A percentile compares a stretch with the other conserved stretches of the same genome.
phyloP scores from a whole-genome alignment of 2,797 vertebrate species.

The Liparis tanakae region DNA sequence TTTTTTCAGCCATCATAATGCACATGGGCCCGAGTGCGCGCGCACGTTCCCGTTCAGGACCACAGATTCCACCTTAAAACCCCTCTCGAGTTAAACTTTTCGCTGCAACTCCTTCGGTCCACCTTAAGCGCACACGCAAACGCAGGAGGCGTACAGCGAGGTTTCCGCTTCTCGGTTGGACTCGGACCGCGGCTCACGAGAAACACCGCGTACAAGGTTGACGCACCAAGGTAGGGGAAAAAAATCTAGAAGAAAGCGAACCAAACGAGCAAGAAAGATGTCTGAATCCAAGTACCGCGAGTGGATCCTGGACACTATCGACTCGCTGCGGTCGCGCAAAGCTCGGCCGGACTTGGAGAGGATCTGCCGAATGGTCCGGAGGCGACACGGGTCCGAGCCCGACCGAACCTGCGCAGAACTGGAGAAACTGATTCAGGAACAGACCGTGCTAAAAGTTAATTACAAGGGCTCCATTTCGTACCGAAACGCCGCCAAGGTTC shows the following conservation, averaged over 20 bases:
- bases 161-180: constrained; percentile 88
- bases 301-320: constrained; percentile 93
- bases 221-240: constrained; percentile 60
- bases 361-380: constrained; percentile 92
- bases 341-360: constrained; percentile 92
- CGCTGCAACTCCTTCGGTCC: constrained; percentile 72
- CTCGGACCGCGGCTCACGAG: constrained; percentile 84
- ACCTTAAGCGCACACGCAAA: constrained; percentile 89
- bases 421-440: constrained; percentile 90
- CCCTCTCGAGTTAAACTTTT: constrained; percentile 76
- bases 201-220: constrained; percentile 76
- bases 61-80: constrained; percentile 81
- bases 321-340: constrained; percentile 92
- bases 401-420: constrained; percentile 91
- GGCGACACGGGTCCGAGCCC: constrained; percentile 90
- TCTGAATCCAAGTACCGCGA: constrained; percentile 87
- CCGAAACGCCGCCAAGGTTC: constrained; percentile 92
- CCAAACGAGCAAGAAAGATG: constrained; percentile 67
- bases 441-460: constrained; percentile 91
- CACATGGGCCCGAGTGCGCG: constrained; percentile 47
- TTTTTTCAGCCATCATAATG: constrained; percentile 23
- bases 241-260: constrained; percentile 22
- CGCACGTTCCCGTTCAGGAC: constrained; percentile 56
- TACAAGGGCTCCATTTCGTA: constrained; percentile 95
- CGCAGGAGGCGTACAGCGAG: constrained; percentile 87